A percentile compares a stretch with the other conserved stretches of the same genome.
These are phyloP conservation scores for Ochotona curzoniae DNA, from an alignment of 2,113 vertebrate species.

Conservation along the genomic window DNA sequence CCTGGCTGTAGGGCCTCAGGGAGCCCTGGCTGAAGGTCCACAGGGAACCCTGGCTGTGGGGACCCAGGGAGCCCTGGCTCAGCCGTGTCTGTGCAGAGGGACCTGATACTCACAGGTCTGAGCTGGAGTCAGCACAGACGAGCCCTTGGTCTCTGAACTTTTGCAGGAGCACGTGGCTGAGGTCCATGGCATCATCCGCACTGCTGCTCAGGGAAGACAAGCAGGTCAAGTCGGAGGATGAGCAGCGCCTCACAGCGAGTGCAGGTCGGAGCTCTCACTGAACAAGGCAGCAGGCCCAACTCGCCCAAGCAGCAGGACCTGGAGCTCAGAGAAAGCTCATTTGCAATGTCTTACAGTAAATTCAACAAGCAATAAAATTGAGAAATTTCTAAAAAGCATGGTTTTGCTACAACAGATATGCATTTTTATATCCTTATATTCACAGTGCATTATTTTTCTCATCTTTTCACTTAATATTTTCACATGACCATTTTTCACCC, in stretches of 20 bases:
- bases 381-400: neutral
- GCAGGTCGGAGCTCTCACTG: no score
- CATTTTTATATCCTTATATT: neutral
- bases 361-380: neutral
- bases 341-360: neutral
- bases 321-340: neutral
- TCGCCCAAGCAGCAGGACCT: no score
- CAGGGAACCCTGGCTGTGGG: no score
- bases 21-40: no score
- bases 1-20: no score
- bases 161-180: constrained; percentile 24
- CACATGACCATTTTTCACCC: neutral
- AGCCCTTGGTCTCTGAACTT: constrained; percentile 35
- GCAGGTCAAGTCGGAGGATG: neutral
- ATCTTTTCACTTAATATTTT: neutral
- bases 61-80: no score
- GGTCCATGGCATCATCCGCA: rapidly evolving
- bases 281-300: no score
- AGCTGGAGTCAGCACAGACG: neutral
- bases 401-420: neutral
- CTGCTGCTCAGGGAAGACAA: neutral
- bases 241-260: rapidly evolving
- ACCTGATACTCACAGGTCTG: constrained; percentile 50
- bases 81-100: neutral
- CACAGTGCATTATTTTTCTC: neutral